A percentile compares a stretch with the other conserved stretches of the same genome.
Evolutionary conservation across 2,888 invertebrate species (phyloP).

Genomic region (Hypsopygia costalis): DNA sequence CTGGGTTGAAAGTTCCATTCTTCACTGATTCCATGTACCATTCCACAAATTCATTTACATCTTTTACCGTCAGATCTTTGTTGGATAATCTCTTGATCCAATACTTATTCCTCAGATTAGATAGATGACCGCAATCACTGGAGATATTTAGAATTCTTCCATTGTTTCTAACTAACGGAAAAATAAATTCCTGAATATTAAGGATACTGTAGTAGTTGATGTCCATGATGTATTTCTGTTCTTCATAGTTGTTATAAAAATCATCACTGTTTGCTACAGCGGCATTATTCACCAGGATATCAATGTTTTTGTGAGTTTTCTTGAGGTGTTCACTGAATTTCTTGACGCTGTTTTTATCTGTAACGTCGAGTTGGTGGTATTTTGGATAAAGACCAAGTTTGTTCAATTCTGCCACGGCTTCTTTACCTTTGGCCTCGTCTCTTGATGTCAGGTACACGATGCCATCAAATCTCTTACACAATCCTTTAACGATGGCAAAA

Average conservation of each 20-base stretch:
- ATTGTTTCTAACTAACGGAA: constrained; percentile 83
- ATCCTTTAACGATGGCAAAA: constrained; percentile 76
- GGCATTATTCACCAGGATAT: no score
- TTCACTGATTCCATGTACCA: constrained; percentile 78
- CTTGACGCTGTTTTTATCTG: constrained; percentile 75
- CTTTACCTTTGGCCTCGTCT: constrained; percentile 70
- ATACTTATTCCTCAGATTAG: no score
- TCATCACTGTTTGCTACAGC: constrained; percentile 86
- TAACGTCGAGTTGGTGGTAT: constrained; percentile 86
- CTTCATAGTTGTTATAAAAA: no score
- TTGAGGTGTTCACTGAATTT: constrained; percentile 80
- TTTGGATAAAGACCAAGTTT: constrained; percentile 61
- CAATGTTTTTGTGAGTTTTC: constrained; percentile 83
- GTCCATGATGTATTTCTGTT: constrained; percentile 82
- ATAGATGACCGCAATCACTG: no score
- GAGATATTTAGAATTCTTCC: constrained; percentile 87
- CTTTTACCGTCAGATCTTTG: constrained; percentile 39
- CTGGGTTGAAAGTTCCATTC: constrained; percentile 42
- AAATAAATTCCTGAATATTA: constrained; percentile 82
- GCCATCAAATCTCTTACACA: constrained; percentile 81
- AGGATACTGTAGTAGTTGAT: constrained; percentile 85
- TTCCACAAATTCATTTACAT: constrained; percentile 77
- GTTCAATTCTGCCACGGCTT: constrained; percentile 69
- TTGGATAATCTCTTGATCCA: constrained; percentile 42
- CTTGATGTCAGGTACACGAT: constrained; percentile 84